Conservation (phyloP, 2,113 vertebrate species). For the Ptilorrhoa leucosticta region DNA sequence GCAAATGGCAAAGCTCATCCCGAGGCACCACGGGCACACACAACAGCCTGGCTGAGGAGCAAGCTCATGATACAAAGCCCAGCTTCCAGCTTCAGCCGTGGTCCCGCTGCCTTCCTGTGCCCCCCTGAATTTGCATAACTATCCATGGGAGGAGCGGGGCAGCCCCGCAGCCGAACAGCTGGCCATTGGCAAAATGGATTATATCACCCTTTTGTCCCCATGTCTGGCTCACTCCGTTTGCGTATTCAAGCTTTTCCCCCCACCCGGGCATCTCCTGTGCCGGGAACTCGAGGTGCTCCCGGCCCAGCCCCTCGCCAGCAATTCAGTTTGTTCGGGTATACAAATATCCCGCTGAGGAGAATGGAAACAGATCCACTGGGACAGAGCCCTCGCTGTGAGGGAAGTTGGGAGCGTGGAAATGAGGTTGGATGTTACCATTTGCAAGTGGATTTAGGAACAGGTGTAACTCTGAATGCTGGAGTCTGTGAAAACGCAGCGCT, state of each 20-base stretch:
- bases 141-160: neutral
- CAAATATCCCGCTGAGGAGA: neutral
- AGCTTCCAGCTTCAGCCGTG: neutral
- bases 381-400: neutral
- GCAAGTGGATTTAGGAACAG: neutral
- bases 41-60: accelerated
- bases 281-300: neutral
- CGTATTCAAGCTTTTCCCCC: neutral
- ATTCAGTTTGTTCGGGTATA: accelerated
- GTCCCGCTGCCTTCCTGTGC: neutral
- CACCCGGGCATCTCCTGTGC: neutral
- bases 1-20: neutral
- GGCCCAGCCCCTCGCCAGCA: neutral
- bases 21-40: accelerated
- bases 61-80: neutral
- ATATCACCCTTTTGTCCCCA: neutral
- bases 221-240: neutral
- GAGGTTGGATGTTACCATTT: neutral
- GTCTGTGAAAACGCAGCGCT: neutral
- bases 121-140: neutral
- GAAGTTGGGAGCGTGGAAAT: neutral
- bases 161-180: neutral
- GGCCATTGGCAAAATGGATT: slow-evolving; percentile 9
- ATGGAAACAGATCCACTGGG: neutral
- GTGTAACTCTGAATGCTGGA: neutral